These are phyloP conservation scores for Trachelus troglodyta DNA, from an alignment of 2,888 invertebrate genomes.

Conservation along the genomic window DNA sequence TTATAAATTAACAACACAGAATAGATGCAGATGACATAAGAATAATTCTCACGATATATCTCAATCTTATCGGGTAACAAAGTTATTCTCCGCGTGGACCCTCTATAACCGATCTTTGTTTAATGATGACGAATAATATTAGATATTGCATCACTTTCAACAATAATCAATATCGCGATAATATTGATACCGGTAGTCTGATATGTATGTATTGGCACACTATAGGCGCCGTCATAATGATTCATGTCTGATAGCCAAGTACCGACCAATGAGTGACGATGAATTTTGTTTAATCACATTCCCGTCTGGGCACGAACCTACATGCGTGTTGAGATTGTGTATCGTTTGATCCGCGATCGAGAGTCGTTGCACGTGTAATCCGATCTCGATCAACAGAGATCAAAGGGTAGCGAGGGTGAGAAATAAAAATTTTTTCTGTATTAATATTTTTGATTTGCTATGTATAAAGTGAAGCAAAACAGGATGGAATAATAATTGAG, in stretches of 20 bases:
- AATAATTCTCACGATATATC: neutral
- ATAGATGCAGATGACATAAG: neutral
- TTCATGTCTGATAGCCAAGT: neutral
- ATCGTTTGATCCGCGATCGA: neutral
- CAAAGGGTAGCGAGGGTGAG: neutral
- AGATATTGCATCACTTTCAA: neutral
- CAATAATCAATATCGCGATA: neutral
- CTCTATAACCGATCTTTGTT: neutral
- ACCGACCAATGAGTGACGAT: neutral
- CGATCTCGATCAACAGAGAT: neutral
- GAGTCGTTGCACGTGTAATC: neutral
- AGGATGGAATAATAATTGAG: no score
- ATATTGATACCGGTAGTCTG: neutral
- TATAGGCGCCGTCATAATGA: neutral
- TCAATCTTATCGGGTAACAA: neutral
- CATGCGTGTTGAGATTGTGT: neutral
- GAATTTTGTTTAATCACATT: neutral
- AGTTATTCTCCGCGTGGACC: neutral
- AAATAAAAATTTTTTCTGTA: neutral
- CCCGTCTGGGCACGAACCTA: neutral
- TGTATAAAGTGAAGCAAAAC: no score
- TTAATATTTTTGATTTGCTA: no score
- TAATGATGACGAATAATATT: constrained; percentile 19
- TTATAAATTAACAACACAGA: neutral
- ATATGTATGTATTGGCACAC: neutral